phyloP scores from a whole-genome alignment of 2,797 vertebrate genomes.

The Danio tinwini region DNA sequence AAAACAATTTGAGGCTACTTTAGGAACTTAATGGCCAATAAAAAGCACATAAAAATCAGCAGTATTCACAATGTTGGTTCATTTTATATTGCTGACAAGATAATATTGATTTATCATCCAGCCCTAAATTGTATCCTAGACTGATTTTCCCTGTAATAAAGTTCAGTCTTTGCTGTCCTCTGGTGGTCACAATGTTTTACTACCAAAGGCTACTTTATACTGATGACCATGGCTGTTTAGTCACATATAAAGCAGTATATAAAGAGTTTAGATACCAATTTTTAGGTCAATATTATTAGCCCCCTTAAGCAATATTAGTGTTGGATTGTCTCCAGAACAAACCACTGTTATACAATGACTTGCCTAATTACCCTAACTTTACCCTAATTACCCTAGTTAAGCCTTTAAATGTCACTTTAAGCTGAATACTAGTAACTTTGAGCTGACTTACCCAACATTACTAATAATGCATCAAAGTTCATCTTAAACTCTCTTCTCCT shows the following conservation, averaged over 20 bases:
- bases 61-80: neutral
- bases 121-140: neutral
- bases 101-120: neutral
- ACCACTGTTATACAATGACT: too few species aligned
- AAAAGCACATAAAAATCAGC: neutral
- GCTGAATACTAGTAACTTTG: too few species aligned
- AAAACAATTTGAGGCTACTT: neutral
- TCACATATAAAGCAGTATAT: neutral
- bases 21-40: slow-evolving; percentile 3
- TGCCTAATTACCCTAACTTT: too few species aligned
- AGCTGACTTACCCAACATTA: too few species aligned
- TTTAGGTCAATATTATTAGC: too few species aligned
- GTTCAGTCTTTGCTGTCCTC: slow-evolving; percentile 63
- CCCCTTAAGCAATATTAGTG: too few species aligned
- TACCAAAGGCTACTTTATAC: neutral
- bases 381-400: too few species aligned
- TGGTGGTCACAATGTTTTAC: slow-evolving; percentile 64
- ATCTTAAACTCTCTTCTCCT: slow-evolving; percentile 41
- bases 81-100: neutral
- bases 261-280: too few species aligned
- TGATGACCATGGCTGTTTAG: neutral
- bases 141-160: neutral
- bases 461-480: too few species aligned
- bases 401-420: too few species aligned
- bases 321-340: too few species aligned